phyloP scores from a whole-genome alignment of 92 coral and sea anemone species.

The Pocillopora meandrina region DNA sequence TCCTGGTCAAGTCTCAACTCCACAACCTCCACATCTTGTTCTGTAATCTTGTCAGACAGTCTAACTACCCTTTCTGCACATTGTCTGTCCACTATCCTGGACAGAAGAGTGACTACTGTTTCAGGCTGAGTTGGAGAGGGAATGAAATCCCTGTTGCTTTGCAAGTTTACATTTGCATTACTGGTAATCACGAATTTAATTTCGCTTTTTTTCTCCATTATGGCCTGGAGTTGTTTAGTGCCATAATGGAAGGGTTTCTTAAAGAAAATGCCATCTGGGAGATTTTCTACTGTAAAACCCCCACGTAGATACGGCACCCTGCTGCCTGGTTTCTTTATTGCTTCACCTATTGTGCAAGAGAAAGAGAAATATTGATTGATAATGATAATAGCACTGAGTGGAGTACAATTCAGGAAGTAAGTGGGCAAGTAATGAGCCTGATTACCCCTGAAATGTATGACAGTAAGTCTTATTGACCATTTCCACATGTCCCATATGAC shows the following conservation, averaged over 20 bases:
- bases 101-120: conserved; percentile 29
- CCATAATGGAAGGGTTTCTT: conserved; percentile 70
- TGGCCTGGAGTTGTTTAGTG: conserved; percentile 50
- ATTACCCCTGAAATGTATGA: no score
- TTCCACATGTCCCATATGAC: no score
- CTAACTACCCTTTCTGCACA: conserved; percentile 48
- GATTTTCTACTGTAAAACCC: conserved; percentile 60
- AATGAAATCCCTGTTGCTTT: conserved; percentile 19
- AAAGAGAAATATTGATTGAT: not conserved
- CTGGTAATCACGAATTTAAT: conserved; percentile 41
- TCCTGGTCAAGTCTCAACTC: conserved; percentile 43
- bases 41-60: conserved; percentile 43
- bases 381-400: no score
- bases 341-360: conserved; percentile 51
- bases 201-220: conserved; percentile 57
- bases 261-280: conserved; percentile 59
- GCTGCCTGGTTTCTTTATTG: conserved; percentile 51
- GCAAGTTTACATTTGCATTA: not conserved
- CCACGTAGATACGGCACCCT: conserved; percentile 63
- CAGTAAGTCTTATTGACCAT: no score
- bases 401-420: no score
- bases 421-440: no score
- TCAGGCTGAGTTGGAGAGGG: conserved; percentile 25
- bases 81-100: conserved; percentile 43
- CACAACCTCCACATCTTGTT: conserved; percentile 58